phyloP scores from a whole-genome alignment of 2,888 invertebrate species.

The Neoitamus cyanurus region DNA sequence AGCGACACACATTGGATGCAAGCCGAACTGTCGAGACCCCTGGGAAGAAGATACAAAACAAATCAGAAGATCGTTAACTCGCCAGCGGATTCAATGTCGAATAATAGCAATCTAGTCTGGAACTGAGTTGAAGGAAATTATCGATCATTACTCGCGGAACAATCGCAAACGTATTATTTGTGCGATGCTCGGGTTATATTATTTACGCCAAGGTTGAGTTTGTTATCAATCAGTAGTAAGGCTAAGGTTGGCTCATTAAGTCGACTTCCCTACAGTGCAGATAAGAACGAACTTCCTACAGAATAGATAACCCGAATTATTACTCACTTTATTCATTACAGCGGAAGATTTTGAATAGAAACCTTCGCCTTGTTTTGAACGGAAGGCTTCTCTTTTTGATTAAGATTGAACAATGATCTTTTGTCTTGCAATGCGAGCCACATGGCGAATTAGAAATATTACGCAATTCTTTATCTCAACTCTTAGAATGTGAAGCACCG shows the following conservation, averaged over 20 bases:
- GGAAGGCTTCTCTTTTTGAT: not conserved
- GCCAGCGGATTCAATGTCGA: not conserved
- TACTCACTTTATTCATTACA: not conserved
- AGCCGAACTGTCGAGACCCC: slow-evolving; percentile 90
- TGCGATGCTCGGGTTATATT: not conserved
- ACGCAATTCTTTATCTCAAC: not conserved
- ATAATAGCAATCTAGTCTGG: not conserved
- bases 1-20: slow-evolving; percentile 85
- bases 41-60: slow-evolving; percentile 65
- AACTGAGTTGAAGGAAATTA: not conserved
- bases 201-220: not conserved
- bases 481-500: not conserved
- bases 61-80: slow-evolving; percentile 25
- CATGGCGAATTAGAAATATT: not conserved
- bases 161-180: not conserved
- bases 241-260: not conserved
- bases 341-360: not conserved
- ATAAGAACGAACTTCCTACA: not conserved
- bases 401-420: not conserved
- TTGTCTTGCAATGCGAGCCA: not conserved
- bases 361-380: not conserved
- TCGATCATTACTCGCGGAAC: not conserved
- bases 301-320: not conserved
- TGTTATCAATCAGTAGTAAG: not conserved
- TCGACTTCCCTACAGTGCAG: not conserved